A percentile compares a stretch with the other conserved stretches of the same genome.
phyloP scores from a whole-genome alignment of 2,888 invertebrate species.

The Thera britannica region DNA sequence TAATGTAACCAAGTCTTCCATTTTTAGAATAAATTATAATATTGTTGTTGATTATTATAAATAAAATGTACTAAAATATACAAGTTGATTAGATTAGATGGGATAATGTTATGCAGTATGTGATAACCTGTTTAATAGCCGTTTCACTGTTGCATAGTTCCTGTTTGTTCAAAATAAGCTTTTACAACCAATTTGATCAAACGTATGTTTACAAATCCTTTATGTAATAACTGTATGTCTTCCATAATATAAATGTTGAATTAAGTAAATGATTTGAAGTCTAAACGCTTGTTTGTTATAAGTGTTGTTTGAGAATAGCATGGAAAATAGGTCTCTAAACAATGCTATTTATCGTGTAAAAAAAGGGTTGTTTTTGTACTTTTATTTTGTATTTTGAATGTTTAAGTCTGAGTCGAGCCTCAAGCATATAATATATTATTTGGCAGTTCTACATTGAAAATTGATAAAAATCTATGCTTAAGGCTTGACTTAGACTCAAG shows the following conservation, averaged over 20 bases:
- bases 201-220: background rate
- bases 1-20: conserved; percentile 53
- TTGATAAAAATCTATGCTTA: no score
- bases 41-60: conserved; percentile 41
- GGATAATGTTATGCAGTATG: conserved; percentile 44
- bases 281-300: background rate
- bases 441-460: no score
- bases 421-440: no score
- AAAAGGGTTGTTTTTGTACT: no score
- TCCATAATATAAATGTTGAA: conserved; percentile 19
- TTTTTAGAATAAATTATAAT: conserved; percentile 37
- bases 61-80: conserved; percentile 45
- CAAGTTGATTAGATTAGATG: conserved; percentile 55
- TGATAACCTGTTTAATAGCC: conserved; percentile 49
- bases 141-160: conserved; percentile 33
- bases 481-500: no score
- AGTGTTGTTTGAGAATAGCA: background rate
- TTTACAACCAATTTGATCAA: background rate
- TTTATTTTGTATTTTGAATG: no score
- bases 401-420: no score
- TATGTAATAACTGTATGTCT: conserved; percentile 16
- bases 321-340: no score
- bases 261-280: conserved; percentile 8
- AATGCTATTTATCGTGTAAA: no score
- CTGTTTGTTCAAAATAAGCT: background rate